Evolutionary conservation across 2,888 invertebrate species (phyloP), one percentile per base, ranked within the genome.

Genomic region (Ophioninae sp.): DNA sequence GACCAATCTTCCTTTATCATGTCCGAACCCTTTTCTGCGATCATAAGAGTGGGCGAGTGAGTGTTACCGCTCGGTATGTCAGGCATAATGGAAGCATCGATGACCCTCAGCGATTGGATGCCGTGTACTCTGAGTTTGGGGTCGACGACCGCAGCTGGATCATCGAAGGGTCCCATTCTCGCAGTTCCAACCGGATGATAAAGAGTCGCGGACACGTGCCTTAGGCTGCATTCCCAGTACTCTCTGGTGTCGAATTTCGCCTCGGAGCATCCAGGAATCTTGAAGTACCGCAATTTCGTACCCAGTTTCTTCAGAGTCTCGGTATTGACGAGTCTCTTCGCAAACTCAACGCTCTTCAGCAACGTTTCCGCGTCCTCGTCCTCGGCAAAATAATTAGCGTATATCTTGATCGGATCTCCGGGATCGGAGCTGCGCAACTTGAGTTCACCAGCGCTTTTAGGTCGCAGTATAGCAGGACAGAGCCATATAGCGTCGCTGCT

Each of bases 21-120:
- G 86, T 95, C 95, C 0, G 95, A 94, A 0, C 94, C 95, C 88
- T 95, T 95, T 88, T 96, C 95, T 0, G 94, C 95, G 78, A 95
- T 95, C 95, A 95, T 95, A 67, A 95, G 94, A 6, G 93, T 92
- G 0, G 95, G 94, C 0, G 95, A 95, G 87, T 95, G 95, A 0
- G 94, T 95, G 85, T 95, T 95, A 0, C 94, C 95, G 64, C 94
- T 94, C 0, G 95, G 93, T 82, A 95, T 93, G 17, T 89, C 93
- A 0, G 96, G 96, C 95, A 96, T 96, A 37, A 95, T 93, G 89
- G 95, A 95, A 0, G 94, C 95, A 89, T 96, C 96, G n/a, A 95
- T 93, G 0, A 95, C 95, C 77, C 96, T 92, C 2, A 96, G 87
- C 0, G 94, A 93, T 82, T 93, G 86, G 0, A 95, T 90, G 0